These are phyloP conservation scores for Pachypanchax playfairii DNA, from an alignment of 2,113 vertebrate genomes.

Conservation along the genomic window DNA sequence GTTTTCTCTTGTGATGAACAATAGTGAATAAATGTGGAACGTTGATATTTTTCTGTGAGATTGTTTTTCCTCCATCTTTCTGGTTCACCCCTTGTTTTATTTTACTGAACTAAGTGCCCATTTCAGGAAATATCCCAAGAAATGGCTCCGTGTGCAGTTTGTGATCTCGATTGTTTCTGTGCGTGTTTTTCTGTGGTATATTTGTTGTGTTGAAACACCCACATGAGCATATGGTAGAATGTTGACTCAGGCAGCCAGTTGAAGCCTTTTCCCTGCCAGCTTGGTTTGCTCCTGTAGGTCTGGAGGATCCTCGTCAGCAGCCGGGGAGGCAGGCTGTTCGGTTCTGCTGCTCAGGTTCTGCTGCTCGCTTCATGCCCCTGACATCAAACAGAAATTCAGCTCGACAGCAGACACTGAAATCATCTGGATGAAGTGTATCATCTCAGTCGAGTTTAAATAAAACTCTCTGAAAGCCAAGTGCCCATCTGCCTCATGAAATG, in stretches of 20 bases:
- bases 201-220: constrained; percentile 37
- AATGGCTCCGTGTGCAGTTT: too few relatives aligned
- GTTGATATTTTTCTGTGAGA: constrained; percentile 41
- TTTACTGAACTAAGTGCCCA: constrained; percentile 35
- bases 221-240: constrained; percentile 70
- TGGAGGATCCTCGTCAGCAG: constrained; percentile 56
- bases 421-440: constrained; percentile 25
- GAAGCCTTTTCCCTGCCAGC: constrained; percentile 62
- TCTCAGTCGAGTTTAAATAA: constrained; percentile 34
- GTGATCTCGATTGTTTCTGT: constrained; percentile 17
- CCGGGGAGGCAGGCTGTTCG: constrained; percentile 38
- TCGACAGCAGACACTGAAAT: constrained; percentile 15
- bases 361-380: too few relatives aligned
- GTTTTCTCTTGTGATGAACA: constrained; percentile 48
- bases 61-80: constrained; percentile 6
- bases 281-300: constrained; percentile 48
- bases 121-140: too few relatives aligned
- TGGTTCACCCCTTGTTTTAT: constrained; percentile 14
- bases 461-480: constrained; percentile 32
- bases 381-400: constrained; percentile 29
- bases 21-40: constrained; percentile 22
- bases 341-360: constrained; percentile 24
- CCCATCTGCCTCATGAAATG: constrained; percentile 39
- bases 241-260: constrained; percentile 62
- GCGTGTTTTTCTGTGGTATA: constrained; percentile 19